Evolutionary conservation across 2,113 vertebrate genomes (phyloP), one percentile per base, ranked within the genome.

Genomic region (Macquaria ambigua): DNA sequence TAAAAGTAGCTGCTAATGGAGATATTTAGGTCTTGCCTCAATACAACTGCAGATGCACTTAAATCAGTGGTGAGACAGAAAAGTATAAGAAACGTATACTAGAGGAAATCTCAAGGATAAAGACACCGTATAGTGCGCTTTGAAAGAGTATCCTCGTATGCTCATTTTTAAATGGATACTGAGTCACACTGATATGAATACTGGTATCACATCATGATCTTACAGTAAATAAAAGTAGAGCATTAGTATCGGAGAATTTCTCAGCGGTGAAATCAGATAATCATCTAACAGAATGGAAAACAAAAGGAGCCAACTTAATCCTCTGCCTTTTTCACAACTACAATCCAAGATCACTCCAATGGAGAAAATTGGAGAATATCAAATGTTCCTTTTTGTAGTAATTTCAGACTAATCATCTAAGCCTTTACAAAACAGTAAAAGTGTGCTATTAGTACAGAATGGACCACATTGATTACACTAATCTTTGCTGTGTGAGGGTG

Each of bases 1-100:
- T 74, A 70, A 68, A 64, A 84, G 79, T 37, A 52, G 21, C 72
- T 75, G 20, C 25, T 85, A 85, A 85, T 83, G 34, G 73, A 16
- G 1, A 56, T 48, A 53, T 78, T 77, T 48, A 50, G 50, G 12
- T 61, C 43, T 53, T 55, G 20, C 41, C 74, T 59, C 50, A 52
- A 74, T 78, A 74, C 79, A 80, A 77, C 50, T 48, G 31, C 37
- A 63, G 31, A 71, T 78, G 55, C 53, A 71, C 37, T 82, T 55
- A 20, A 39, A 87, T 79, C 12, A 59, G 61, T 59, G 37, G n/a
- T 41, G 41, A 83, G 53, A 90, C 11, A 56, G 71, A 55, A 70
- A 73, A 3, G 16, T 9, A 18, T 1, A 43, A 23, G 12, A 68
- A 37, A 79, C 50, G 28, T 74, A 15, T 48, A 20, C 15, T 4